phyloP scores from a whole-genome alignment of 2,888 invertebrate species.

The Elmis aenea region DNA sequence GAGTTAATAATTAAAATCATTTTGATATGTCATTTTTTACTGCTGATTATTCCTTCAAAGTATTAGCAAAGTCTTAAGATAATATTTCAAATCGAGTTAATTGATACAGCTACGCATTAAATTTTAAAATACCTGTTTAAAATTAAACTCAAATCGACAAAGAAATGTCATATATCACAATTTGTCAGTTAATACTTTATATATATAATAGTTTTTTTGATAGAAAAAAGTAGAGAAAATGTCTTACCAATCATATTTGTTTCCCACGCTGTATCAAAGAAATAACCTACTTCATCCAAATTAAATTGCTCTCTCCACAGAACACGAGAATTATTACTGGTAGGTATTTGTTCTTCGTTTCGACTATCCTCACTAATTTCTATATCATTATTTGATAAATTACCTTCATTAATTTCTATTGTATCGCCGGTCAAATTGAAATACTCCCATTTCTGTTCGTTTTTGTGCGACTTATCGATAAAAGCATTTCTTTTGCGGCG shows the following conservation, averaged over 20 bases:
- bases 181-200: too few species aligned
- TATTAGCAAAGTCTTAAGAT: too few species aligned
- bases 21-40: too few species aligned
- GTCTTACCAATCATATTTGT: constrained; percentile 28
- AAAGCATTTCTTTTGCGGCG: background rate
- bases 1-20: too few species aligned
- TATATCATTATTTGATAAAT: constrained; percentile 1
- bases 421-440: constrained; percentile 51
- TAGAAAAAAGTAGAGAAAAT: too few species aligned
- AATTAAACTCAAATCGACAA: too few species aligned
- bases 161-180: too few species aligned
- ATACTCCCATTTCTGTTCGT: constrained; percentile 22
- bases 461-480: background rate
- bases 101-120: too few species aligned
- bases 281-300: constrained; percentile 47
- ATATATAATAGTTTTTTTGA: too few species aligned
- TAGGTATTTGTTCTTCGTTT: constrained; percentile 7
- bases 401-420: constrained; percentile 40
- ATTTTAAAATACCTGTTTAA: too few species aligned
- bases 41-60: too few species aligned
- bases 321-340: constrained; percentile 13
- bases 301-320: constrained; percentile 34
- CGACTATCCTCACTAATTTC: constrained; percentile 16
- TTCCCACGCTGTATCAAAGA: constrained; percentile 47
- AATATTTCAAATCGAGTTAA: too few species aligned